Base-by-base conservation (phyloP, 2,797 vertebrate genomes). In the Molothrus aeneus region DNA sequence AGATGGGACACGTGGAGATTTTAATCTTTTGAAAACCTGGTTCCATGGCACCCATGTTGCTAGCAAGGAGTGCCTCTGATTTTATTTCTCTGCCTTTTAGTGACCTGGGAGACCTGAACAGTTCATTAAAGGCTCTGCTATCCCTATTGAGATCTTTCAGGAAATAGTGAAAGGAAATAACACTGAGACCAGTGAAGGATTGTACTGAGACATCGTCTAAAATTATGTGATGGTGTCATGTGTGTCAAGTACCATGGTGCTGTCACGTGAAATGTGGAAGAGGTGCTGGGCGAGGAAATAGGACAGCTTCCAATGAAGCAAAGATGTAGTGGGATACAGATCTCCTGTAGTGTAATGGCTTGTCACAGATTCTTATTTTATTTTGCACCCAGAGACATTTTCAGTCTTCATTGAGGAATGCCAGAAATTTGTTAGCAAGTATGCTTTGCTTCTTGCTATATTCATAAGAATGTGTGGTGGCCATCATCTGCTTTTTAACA, bases 1-100 rank as follows among this genome's bases (percentile, higher is more conserved):
- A 56, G 48, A 0, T 60, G 29, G 63, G 18, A 59, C 53, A 20
- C 0, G 0, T 22, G 50, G 47, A 65, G 24, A n/a, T 43, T 20
- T 32, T 51, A n/a, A n/a, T 59, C 25, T 57, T 75, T 31, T 22
- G 17, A 18, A 80, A 83, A 60, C 29, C 7, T 34, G 42, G 3
- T 59, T 84, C 91, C 40, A 20, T 56, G 59, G 47, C 51, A n/a
- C 47, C 42, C 29, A 0, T 15, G 43, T 34, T 59, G 43, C 43
- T 51, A 59, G 13, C 29, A n/a, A 66, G 86, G 43, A 47, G 42
- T 57, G 36, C 29, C 32, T 32, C 45, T 57, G 5, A 40, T 71
- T 86, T 86, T 38, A 43, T 86, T 90, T 86, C 56, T 71, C 43
- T 25, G 42, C 61, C 53, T 81, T 78, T 61, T 71, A 50, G 74